phyloP scores from a whole-genome alignment of 2,113 vertebrate genomes.

The Myxocyprinus asiaticus region DNA sequence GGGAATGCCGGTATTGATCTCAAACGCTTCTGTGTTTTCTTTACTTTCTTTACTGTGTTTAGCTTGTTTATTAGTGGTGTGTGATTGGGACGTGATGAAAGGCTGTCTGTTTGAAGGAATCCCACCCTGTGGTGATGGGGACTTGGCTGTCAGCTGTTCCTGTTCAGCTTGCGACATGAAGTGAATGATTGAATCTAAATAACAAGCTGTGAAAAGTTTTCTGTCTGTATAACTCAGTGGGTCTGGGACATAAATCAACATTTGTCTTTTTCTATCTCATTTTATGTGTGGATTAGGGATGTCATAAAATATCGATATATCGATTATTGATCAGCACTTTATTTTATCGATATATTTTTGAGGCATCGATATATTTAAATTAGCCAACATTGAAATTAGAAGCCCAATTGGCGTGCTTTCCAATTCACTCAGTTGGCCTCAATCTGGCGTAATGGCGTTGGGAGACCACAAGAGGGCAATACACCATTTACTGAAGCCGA shows the following conservation, averaged over 20 bases:
- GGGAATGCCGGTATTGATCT: conserved; percentile 12
- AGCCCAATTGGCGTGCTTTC: too few relatives aligned
- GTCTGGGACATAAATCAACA: conserved; percentile 33
- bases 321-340: too few relatives aligned
- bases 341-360: too few relatives aligned
- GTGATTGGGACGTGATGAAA: conserved; percentile 43
- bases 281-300: conserved; percentile 13
- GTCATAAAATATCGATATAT: too few relatives aligned
- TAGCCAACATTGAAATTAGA: too few relatives aligned
- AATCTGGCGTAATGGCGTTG: too few relatives aligned
- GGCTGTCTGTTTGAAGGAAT: conserved; percentile 25
- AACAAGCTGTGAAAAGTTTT: conserved; percentile 42
- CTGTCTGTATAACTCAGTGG: conserved; percentile 18
- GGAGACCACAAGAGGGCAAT: too few relatives aligned
- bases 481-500: too few relatives aligned
- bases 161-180: conserved; percentile 12
- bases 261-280: neutral
- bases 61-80: conserved; percentile 12
- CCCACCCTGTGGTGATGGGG: conserved; percentile 24
- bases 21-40: conserved; percentile 24
- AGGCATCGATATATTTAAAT: too few relatives aligned
- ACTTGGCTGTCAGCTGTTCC: conserved; percentile 19
- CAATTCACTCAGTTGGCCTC: too few relatives aligned
- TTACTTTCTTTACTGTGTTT: conserved; percentile 4
- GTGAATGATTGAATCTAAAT: conserved; percentile 37